Conservation (phyloP, 2,888 invertebrate genomes). For the Parasteatoda lunata region DNA sequence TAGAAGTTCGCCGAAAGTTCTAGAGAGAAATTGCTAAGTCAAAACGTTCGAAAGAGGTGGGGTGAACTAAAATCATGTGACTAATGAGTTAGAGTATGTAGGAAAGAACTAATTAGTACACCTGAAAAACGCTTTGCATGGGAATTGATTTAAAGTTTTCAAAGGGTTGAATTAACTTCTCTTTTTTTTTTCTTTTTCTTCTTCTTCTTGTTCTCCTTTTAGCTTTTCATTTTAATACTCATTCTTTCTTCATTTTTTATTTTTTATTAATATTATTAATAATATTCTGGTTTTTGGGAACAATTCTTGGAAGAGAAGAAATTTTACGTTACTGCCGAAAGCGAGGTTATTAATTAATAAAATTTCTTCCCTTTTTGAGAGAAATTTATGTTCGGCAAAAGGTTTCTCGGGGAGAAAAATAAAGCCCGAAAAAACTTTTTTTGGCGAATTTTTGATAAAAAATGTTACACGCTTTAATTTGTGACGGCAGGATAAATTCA, state of each 20-base stretch:
- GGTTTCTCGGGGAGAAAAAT: neutral
- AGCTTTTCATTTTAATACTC: slow-evolving; percentile 6
- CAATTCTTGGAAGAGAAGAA: neutral
- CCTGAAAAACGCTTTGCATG: slow-evolving; percentile 61
- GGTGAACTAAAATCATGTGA: slow-evolving; percentile 26
- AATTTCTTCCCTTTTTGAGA: slow-evolving; percentile 16
- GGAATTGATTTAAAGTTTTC: slow-evolving; percentile 68
- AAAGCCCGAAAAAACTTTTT: neutral
- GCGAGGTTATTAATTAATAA: slow-evolving; percentile 59
- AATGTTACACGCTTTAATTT: slow-evolving; percentile 22
- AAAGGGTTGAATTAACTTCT: slow-evolving; percentile 66
- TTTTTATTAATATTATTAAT: neutral
- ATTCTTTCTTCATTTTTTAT: neutral
- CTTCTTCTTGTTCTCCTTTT: slow-evolving; percentile 2
- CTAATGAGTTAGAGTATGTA: slow-evolving; percentile 50
- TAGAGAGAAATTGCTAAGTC: slow-evolving; percentile 35
- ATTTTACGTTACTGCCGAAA: slow-evolving; percentile 40
- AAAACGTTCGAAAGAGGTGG: slow-evolving; percentile 10
- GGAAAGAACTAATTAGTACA: slow-evolving; percentile 63
- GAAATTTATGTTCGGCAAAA: neutral
- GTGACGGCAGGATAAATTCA: slow-evolving; percentile 9
- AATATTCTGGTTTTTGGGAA: neutral
- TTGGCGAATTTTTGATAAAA: neutral
- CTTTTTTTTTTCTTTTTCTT: slow-evolving; percentile 32
- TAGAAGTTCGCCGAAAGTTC: slow-evolving; percentile 30